phyloP scores from a whole-genome alignment of 23 tunicate species.

The Trididemnum clinides region DNA sequence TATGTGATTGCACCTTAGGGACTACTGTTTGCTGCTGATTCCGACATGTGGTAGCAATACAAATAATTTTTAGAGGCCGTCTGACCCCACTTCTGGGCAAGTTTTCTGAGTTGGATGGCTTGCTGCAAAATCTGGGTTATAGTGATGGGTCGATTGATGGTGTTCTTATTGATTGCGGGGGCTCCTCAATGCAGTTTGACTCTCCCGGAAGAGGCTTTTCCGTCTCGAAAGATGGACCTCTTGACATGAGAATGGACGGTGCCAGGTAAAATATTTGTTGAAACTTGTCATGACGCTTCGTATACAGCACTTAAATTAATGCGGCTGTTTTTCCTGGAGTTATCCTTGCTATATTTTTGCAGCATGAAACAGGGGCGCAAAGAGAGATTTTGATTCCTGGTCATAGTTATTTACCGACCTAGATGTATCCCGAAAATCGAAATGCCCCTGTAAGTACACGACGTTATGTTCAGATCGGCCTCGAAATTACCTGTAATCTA shows the following conservation, averaged over 20 bases:
- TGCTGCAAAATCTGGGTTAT: slow-evolving; percentile 23
- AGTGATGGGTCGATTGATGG: slow-evolving; percentile 14
- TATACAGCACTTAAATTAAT: too few relatives aligned
- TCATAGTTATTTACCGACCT: too few relatives aligned
- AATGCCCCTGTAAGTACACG: too few relatives aligned
- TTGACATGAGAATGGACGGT: slow-evolving; percentile 98
- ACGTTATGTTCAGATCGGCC: too few relatives aligned
- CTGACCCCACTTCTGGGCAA: slow-evolving; percentile 73
- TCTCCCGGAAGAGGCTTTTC: slow-evolving; percentile 70
- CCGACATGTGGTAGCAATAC: not conserved
- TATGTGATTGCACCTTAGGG: not conserved
- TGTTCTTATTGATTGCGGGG: slow-evolving; percentile 71
- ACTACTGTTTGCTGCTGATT: not conserved
- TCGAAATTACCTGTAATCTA: too few relatives aligned
- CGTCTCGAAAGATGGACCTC: slow-evolving; percentile 73
- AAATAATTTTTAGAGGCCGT: slow-evolving; percentile 48
- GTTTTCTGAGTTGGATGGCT: slow-evolving; percentile 59
- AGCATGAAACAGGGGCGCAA: too few relatives aligned
- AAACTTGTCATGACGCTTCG: not conserved
- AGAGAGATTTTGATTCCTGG: too few relatives aligned
- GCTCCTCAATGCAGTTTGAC: slow-evolving; percentile 96
- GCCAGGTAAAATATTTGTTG: slow-evolving; percentile 27
- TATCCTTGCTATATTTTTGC: too few relatives aligned
- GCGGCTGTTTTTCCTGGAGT: too few relatives aligned
- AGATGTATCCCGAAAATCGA: too few relatives aligned